Conservation (phyloP, 2,113 vertebrate genomes). For the Oncorhynchus masou region DNA sequence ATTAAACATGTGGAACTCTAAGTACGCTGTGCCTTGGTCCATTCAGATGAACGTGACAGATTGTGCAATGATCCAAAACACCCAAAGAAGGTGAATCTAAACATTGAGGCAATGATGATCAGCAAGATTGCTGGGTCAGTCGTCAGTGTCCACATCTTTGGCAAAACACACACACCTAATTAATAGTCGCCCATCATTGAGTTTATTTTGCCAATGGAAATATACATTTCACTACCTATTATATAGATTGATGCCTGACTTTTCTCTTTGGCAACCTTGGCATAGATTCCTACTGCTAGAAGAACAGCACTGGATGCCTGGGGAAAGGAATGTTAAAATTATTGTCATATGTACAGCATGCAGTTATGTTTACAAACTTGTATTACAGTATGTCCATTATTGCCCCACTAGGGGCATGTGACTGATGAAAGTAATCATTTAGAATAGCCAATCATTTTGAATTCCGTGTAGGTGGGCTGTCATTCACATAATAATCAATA, state of each 20-base stretch:
- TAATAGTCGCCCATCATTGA: background rate
- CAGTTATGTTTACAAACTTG: background rate
- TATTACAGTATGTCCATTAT: background rate
- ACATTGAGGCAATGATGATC: constrained; percentile 70
- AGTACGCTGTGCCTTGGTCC: no score
- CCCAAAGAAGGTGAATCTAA: constrained; percentile 76
- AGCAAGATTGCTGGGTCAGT: constrained; percentile 76
- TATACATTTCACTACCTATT: background rate
- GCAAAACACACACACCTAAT: constrained; percentile 32
- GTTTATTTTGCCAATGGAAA: background rate
- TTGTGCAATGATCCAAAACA: constrained; percentile 78
- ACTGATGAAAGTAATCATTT: no score
- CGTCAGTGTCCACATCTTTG: constrained; percentile 75
- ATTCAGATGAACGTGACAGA: background rate
- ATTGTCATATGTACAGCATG: background rate
- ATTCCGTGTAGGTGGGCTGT: no score
- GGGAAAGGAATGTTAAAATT: background rate
- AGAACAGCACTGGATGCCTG: constrained; percentile 78
- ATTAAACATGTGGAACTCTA: no score
- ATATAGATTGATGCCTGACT: constrained; percentile 38
- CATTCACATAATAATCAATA: no score
- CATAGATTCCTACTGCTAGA: constrained; percentile 77
- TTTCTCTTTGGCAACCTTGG: constrained; percentile 79
- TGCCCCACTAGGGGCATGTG: no score
- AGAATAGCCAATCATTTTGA: no score